Percentiles rank a stretch among this genome's conserved stretches.
These are phyloP conservation scores for Suillia variegata DNA, from an alignment of 2,888 invertebrate species.

Conservation along the genomic window DNA sequence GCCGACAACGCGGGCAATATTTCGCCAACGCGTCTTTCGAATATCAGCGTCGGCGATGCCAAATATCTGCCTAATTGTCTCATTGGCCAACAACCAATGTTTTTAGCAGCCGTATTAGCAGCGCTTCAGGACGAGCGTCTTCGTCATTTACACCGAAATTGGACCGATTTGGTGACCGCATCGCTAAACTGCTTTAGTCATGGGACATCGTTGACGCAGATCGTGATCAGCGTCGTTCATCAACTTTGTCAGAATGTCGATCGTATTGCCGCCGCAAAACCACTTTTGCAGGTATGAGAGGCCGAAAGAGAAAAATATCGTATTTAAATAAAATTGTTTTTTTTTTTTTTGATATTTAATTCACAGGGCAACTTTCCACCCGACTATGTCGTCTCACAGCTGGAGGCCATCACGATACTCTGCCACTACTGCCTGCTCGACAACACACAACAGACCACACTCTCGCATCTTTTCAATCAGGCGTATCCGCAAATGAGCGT, in stretches of 20 bases:
- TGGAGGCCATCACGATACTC: constrained; percentile 78
- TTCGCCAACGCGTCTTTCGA: constrained; percentile 51
- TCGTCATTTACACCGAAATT: constrained; percentile 78
- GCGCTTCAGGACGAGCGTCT: constrained; percentile 75
- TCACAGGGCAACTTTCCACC: constrained; percentile 65
- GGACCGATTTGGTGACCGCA: constrained; percentile 80
- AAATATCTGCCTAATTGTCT: constrained; percentile 70
- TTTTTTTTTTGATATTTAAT: too few relatives aligned
- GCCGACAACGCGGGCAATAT: constrained; percentile 48
- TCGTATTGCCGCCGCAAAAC: constrained; percentile 64
- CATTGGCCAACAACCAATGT: constrained; percentile 82
- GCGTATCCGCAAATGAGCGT: constrained; percentile 64
- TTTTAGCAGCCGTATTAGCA: constrained; percentile 77
- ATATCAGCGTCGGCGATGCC: constrained; percentile 39
- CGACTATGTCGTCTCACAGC: constrained; percentile 77
- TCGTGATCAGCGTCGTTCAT: constrained; percentile 78
- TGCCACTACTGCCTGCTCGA: constrained; percentile 79
- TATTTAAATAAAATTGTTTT: too few relatives aligned
- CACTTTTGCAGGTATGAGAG: constrained; percentile 48
- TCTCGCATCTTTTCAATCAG: constrained; percentile 66
- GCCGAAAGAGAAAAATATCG: too few relatives aligned
- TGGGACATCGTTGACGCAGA: constrained; percentile 72
- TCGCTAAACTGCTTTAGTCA: constrained; percentile 80
- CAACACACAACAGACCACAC: constrained; percentile 66
- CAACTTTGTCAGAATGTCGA: constrained; percentile 77